Conservation (phyloP, 2,113 vertebrate genomes). For the Lepus timidus region DNA sequence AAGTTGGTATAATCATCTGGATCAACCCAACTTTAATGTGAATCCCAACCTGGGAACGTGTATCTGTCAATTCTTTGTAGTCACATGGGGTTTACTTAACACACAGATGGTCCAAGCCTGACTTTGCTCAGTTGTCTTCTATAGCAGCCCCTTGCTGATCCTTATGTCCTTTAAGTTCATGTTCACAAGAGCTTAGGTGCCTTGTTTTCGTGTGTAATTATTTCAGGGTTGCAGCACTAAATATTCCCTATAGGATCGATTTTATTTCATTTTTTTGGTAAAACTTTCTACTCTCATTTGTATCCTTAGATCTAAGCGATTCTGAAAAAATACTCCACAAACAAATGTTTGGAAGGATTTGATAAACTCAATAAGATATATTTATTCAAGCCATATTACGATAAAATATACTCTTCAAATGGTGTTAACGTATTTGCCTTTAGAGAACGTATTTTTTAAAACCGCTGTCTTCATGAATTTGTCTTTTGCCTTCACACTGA, state of each 20-base stretch:
- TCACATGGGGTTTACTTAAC: constrained; percentile 15
- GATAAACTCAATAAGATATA: background rate
- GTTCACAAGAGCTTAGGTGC: background rate
- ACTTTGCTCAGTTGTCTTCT: background rate
- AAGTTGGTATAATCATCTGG: background rate
- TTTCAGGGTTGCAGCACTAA: constrained; percentile 30
- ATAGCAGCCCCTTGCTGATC: background rate
- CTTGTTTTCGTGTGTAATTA: constrained; percentile 2
- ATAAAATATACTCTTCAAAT: constrained; percentile 27
- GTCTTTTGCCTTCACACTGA: constrained; percentile 53
- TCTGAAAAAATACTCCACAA: constrained; percentile 42
- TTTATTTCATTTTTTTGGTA: constrained; percentile 25
- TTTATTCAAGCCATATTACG: background rate
- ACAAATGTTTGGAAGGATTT: background rate
- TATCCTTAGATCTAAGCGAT: constrained; percentile 3
- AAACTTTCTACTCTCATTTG: constrained; percentile 4
- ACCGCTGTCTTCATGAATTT: constrained; percentile 45
- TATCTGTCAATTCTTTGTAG: background rate
- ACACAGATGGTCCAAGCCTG: constrained; percentile 57
- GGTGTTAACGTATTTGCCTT: constrained; percentile 24
- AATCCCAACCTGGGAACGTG: background rate
- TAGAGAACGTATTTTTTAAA: constrained; percentile 54
- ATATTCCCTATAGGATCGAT: background rate
- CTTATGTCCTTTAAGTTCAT: background rate
- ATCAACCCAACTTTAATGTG: background rate